Conservation (phyloP, 1,140 invertebrate species). For the Drosophila lacertosa region DNA sequence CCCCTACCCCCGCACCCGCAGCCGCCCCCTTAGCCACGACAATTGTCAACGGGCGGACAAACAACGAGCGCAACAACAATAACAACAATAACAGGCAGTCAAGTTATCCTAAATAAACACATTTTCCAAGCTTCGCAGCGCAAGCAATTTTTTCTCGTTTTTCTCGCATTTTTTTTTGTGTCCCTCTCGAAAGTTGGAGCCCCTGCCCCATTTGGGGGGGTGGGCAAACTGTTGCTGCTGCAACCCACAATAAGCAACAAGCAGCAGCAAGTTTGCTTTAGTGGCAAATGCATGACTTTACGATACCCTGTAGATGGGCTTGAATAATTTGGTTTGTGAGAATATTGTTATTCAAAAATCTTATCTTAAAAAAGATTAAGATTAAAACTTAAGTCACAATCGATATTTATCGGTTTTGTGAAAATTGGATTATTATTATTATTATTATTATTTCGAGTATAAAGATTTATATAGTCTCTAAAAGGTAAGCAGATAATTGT, state of each 20-base stretch:
- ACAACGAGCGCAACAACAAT: conserved; percentile 47
- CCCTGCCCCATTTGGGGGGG: conserved; percentile 22
- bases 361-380: too few species aligned
- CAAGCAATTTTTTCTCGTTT: conserved; percentile 43
- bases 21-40: conserved; percentile 22
- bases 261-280: background rate
- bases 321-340: too few species aligned
- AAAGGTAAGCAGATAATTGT: too few species aligned
- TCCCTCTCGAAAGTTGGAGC: background rate
- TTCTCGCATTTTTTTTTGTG: background rate
- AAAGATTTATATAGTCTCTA: too few species aligned
- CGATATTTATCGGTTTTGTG: too few species aligned
- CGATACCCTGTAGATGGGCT: background rate
- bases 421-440: too few species aligned
- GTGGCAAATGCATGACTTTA: background rate
- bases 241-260: too few species aligned
- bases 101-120: conserved; percentile 82
- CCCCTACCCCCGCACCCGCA: background rate
- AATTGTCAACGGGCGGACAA: conserved; percentile 77
- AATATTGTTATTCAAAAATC: too few species aligned
- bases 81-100: conserved; percentile 45
- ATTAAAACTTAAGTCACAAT: too few species aligned
- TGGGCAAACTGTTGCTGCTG: conserved; percentile 69
- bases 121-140: conserved; percentile 71
- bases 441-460: too few species aligned